A percentile compares a stretch with the other conserved stretches of the same genome.
Conservation (phyloP, 2,113 vertebrate species). For the Indri indri region DNA sequence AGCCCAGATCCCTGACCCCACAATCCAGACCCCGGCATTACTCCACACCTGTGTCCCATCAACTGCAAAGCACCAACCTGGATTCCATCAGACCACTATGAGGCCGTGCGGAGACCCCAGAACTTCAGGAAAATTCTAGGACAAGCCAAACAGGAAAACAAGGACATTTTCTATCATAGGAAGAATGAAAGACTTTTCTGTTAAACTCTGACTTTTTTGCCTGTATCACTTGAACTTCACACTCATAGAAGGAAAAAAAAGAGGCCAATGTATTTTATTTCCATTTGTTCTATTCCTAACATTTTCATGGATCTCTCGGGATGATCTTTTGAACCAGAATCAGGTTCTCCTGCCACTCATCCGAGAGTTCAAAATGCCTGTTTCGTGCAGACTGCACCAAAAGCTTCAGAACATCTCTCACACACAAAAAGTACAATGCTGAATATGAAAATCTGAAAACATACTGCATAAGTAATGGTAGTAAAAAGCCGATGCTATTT, state of each 20-base stretch:
- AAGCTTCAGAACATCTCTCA: slow-evolving; percentile 62
- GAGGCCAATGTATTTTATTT: neutral
- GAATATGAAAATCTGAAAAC: slow-evolving; percentile 64
- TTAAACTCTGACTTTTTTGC: neutral
- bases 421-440: slow-evolving; percentile 40
- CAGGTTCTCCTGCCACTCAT: neutral
- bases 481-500: slow-evolving; percentile 76
- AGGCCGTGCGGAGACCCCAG: neutral
- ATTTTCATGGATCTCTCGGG: neutral
- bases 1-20: neutral
- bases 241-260: fast-evolving
- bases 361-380: slow-evolving; percentile 33
- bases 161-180: neutral
- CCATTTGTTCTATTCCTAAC: neutral
- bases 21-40: neutral
- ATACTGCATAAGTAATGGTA: slow-evolving; percentile 66
- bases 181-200: slow-evolving; percentile 13
- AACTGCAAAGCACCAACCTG: neutral
- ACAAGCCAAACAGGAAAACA: neutral
- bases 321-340: neutral
- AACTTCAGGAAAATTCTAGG: neutral
- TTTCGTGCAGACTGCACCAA: slow-evolving; percentile 15
- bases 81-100: neutral
- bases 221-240: neutral
- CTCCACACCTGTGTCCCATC: neutral